Evolutionary conservation across 2,797 vertebrate genomes (phyloP).

Genomic region (Enteromius afrohamiltoni): DNA sequence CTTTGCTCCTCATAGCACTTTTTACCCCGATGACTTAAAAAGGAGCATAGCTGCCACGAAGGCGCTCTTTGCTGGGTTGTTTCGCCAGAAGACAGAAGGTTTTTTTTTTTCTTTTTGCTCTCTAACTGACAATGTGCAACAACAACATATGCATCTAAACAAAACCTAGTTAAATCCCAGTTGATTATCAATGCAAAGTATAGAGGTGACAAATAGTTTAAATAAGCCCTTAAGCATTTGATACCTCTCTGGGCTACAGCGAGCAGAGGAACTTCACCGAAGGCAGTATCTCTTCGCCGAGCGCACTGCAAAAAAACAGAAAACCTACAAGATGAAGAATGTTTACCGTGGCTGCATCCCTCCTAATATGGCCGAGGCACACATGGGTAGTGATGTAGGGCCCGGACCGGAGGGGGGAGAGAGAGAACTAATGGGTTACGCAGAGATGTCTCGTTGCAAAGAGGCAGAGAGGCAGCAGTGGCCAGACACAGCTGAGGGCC

Average conservation of each 20-base stretch:
- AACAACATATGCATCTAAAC: constrained; percentile 43
- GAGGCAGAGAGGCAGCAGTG: constrained; percentile 78
- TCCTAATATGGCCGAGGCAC: constrained; percentile 72
- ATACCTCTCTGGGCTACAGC: constrained; percentile 42
- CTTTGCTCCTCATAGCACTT: constrained; percentile 21
- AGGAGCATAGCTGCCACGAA: constrained; percentile 39
- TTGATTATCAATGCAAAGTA: constrained; percentile 39
- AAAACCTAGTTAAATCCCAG: constrained; percentile 45
- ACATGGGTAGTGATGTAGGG: constrained; percentile 60
- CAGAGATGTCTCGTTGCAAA: constrained; percentile 74
- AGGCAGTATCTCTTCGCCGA: constrained; percentile 22
- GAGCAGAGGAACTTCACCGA: constrained; percentile 30
- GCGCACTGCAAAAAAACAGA: constrained; percentile 58
- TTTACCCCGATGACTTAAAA: constrained; percentile 35
- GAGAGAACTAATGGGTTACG: constrained; percentile 80
- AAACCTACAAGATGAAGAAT: constrained; percentile 65
- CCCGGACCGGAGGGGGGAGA: constrained; percentile 67
- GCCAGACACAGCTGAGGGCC: constrained; percentile 83
- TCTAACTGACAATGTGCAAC: constrained; percentile 11
- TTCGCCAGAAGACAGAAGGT: constrained; percentile 32
- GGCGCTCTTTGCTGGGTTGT: constrained; percentile 19
- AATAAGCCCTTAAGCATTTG: constrained; percentile 43
- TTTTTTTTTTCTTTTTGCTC: background rate
- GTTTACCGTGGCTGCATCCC: constrained; percentile 70
- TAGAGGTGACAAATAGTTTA: constrained; percentile 49